Evolutionary conservation across 2,113 vertebrate species (phyloP), one percentile per base, ranked within the genome.

Genomic region (Paedocypris sp.): DNA sequence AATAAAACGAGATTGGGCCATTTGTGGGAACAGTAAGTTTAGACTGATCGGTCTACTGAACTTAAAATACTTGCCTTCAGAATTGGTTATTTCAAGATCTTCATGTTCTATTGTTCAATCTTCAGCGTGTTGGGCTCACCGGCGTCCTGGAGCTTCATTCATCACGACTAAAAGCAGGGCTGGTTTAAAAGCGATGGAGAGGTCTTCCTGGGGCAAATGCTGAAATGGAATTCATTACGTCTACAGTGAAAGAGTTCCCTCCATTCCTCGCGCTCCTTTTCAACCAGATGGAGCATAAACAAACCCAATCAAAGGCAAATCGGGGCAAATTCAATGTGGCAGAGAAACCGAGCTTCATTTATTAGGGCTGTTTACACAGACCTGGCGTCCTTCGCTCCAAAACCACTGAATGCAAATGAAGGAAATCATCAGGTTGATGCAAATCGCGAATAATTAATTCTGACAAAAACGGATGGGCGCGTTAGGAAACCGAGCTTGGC

Each of bases 301-400:
- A 83, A 80, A 82, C 79, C 82, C 74, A 82, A 81, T 82, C 76
- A 78, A 73, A 72, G 74, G 75, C 78, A 82, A 79, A 81, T 76
- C 69, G 74, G 69, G 75, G 70, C 73, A 83, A 83, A 84, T 82
- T 72, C 76, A 71, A 80, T 79, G 76, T 83, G 82, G 81, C 80
- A 77, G 76, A 76, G 79, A 73, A 78, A 78, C 79, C 73, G 79
- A 80, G 72, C 64, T 79, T 80, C 67, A 82, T 82, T 81, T 81
- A 85, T 85, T 83, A 85, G 77, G 66, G 33, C 68, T 78, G 77
- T 82, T 84, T 81, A 83, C 68, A 68, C 52, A 29, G 67, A 47
- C 66, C 67, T 39, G 3, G 52, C 65, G 74, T 72, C 72, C 62
- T 57, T 68, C 73, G 65, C 65, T 58, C 80, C 66, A 62, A 72